Base-by-base conservation (phyloP, 2,797 vertebrate species). In the Lithobates pipiens region DNA sequence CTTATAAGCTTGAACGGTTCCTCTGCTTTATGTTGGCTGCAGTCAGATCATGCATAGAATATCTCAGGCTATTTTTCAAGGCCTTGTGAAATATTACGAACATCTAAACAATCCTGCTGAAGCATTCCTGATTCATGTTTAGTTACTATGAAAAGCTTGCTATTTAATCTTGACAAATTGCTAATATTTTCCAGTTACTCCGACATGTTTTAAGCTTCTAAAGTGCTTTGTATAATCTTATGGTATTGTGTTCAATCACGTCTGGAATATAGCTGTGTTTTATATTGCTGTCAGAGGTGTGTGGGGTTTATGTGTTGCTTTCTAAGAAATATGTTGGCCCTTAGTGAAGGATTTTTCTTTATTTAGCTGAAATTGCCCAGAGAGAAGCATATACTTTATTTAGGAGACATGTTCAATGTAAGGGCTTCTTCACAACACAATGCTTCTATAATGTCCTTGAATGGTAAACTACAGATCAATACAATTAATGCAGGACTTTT, bases 81-180 rank as follows among this genome's bases (percentile, higher is more conserved):
- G 54, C 67, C 27, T 18, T 65, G 50, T 77, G 76, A 86, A 86
- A 82, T 86, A 77, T 82, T 86, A 39, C 80, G 72, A 57, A 67
- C 54, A 77, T 82, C 71, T 63, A 71, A 72, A 42, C 27, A 77
- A 65, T 67, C 54, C 74, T 21, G 65, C 67, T 11, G 74, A 70
- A 46, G 32, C 78, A 21, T 76, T 61, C 63, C 18, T 77, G 78
- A 70, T 76, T 57, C 32, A 61, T 61, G 72, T 44, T 57, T 65
- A 76, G 84, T 81, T 63, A 77, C 71, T 70, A 71, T 76, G 77
- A 71, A 86, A 82, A 63, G 21, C 5, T 46, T 67, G 11, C 67
- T 73, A 10, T 63, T 76, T 82, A 81, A 82, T 70, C 67, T 36
- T 72, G 78, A 77, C 67, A 82, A 71, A 82, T 82, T 77, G 63